A percentile compares a stretch with the other conserved stretches of the same genome.
phyloP scores from a whole-genome alignment of 2,888 invertebrate genomes.

The Clitarchus hookeri region DNA sequence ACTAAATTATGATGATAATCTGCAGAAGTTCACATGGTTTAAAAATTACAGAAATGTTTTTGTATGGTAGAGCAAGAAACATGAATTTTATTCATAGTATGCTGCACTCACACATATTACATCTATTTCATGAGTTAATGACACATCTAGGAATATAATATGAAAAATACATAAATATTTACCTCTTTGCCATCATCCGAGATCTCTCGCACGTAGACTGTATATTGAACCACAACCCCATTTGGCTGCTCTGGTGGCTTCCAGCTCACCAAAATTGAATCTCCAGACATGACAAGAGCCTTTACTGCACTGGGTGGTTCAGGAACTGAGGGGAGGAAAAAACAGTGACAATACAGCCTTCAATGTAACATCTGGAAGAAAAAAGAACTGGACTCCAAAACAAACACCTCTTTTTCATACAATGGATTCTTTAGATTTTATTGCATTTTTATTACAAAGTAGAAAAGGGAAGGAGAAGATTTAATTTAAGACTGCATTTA shows the following conservation, averaged over 20 bases:
- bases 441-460: no score
- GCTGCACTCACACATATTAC: not conserved
- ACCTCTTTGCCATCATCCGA: conserved; percentile 50
- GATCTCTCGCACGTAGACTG: conserved; percentile 72
- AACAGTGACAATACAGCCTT: no score
- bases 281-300: conserved; percentile 88
- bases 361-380: no score
- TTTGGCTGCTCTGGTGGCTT: conserved; percentile 90
- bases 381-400: no score
- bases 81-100: not conserved
- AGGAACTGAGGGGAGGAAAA: conserved; percentile 66
- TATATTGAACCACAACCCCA: conserved; percentile 91
- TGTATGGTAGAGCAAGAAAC: no score
- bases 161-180: conserved; percentile 29
- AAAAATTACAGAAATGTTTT: no score
- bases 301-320: conserved; percentile 93
- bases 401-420: no score
- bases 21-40: no score
- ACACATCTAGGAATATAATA: not conserved
- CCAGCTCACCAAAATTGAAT: conserved; percentile 93
- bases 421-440: no score
- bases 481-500: no score
- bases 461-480: no score
- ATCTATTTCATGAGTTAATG: not conserved
- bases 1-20: no score